phyloP scores from a whole-genome alignment of 2,888 invertebrate genomes.

The Lepidochitona cinerea region DNA sequence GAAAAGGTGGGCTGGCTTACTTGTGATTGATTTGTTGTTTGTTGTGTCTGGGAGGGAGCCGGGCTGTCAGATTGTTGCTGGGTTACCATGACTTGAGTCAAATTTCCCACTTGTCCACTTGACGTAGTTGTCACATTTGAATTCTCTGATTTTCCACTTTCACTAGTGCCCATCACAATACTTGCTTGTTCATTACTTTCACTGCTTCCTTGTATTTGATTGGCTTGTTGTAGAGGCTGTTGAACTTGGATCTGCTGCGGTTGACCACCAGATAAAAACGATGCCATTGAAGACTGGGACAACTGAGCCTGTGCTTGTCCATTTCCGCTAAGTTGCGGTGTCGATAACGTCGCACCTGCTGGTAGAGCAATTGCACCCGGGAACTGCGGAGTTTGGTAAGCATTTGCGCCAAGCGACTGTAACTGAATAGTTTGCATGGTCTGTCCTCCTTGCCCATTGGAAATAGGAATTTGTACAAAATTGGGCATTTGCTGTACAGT shows the following conservation, averaged over 20 bases:
- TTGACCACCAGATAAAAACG: background rate
- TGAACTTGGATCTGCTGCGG: background rate
- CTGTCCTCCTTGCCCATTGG: slow-evolving; percentile 89
- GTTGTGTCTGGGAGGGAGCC: slow-evolving; percentile 1
- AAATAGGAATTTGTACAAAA: slow-evolving; percentile 91
- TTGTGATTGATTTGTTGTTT: slow-evolving; percentile 3
- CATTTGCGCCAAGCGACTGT: slow-evolving; percentile 76
- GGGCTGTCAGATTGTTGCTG: slow-evolving; percentile 9
- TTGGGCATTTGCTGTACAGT: slow-evolving; percentile 66
- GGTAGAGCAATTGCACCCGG: slow-evolving; percentile 21
- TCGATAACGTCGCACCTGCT: slow-evolving; percentile 14
- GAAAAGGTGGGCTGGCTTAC: background rate
- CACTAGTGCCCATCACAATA: background rate
- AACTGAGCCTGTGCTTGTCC: slow-evolving; percentile 20
- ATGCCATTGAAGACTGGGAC: background rate
- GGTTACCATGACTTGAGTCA: slow-evolving; percentile 13
- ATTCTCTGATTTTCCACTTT: slow-evolving; percentile 10
- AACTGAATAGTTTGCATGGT: slow-evolving; percentile 96
- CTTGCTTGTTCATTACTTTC: background rate
- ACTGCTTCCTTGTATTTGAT: background rate
- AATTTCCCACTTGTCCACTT: slow-evolving; percentile 15
- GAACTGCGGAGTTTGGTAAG: slow-evolving; percentile 8
- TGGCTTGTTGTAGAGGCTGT: slow-evolving; percentile 10
- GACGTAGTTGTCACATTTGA: slow-evolving; percentile 17
- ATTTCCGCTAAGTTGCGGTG: slow-evolving; percentile 13